Evolutionary conservation across 1,140 invertebrate genomes (phyloP), one percentile per base, ranked within the genome.

Genomic region (Antheraea mylitta): DNA sequence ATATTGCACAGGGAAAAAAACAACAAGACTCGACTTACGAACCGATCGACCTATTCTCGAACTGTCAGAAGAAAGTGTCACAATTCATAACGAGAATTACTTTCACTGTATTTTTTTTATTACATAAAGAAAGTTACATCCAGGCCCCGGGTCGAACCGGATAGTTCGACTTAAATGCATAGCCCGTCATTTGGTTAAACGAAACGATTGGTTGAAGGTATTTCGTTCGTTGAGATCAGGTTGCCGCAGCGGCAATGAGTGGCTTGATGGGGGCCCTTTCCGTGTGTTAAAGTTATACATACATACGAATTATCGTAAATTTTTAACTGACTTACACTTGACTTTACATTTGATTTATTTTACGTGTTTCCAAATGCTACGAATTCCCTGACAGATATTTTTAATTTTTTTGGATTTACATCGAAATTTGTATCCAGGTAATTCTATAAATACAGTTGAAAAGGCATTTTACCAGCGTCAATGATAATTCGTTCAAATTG

Each of bases 11-110:
- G 45, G 45, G 45, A 53, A 53, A 53, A 53, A 53, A 53, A 11
- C 45, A 6, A 53, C 16, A 10, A 16, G 16, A 7, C 10, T 53
- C 45, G 45, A 53, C 13, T 16, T 16, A n/a, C 45, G 45, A 53
- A 53, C 11, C 45, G 16, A 53, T 53, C 45, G 45, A n/a, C 45
- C 45, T 53, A 53, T 53, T 53, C 45, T 53, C 45, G 16, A 53
- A 53, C 45, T 53, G 45, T 53, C 45, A 53, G 45, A n/a, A 53
- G 45, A 53, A 53, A 53, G 45, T 53, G 45, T 53, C 45, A 53
- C 45, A 53, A 53, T 53, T 53, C 45, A 53, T 53, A 53, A 13
- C 45, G 45, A 16, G 45, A 16, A 53, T 53, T 53, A 53, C 45
- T 53, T 53, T 53, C 45, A 53, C 45, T n/a, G 6, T 53, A 16